A percentile compares a stretch with the other conserved stretches of the same genome.
These are phyloP conservation scores for Fregetta grallaria DNA, from an alignment of 2,113 vertebrate genomes.

Conservation along the genomic window DNA sequence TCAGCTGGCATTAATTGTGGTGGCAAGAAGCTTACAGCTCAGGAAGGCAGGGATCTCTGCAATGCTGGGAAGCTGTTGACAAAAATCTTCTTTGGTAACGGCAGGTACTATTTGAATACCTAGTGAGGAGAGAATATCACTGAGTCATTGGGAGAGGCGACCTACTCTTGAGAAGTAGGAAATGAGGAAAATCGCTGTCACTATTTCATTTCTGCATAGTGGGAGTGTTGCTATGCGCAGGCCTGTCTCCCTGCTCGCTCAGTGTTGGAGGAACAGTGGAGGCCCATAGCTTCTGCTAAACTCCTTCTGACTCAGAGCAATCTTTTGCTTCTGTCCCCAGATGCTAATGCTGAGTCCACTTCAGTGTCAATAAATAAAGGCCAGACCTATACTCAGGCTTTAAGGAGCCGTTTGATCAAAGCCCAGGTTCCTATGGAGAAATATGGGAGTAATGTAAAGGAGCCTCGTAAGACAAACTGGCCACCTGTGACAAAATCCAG, in stretches of 20 bases:
- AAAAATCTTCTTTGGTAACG: not conserved
- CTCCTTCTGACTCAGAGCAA: not conserved
- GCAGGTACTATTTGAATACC: not conserved
- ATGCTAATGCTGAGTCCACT: not conserved
- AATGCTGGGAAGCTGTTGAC: not conserved
- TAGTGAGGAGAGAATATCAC: not conserved
- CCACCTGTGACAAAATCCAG: not conserved
- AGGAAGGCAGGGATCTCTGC: not conserved
- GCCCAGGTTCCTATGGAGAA: not conserved
- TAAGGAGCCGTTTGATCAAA: not conserved
- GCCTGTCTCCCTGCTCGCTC: rapidly evolving
- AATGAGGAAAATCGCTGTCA: not conserved
- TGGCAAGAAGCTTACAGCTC: not conserved
- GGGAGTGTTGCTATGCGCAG: not conserved
- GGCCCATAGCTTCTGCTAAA: not conserved
- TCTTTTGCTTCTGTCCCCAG: not conserved
- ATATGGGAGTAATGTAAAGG: not conserved
- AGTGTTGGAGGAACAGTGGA: not conserved
- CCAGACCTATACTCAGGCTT: not conserved
- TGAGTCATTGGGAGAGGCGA: not conserved
- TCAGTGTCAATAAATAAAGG: not conserved
- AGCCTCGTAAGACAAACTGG: not conserved
- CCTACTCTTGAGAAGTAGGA: not conserved
- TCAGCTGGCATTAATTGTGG: not conserved
- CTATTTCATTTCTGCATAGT: not conserved